Conservation (phyloP, 2,113 vertebrate genomes). For the Phodopus roborovskii region DNA sequence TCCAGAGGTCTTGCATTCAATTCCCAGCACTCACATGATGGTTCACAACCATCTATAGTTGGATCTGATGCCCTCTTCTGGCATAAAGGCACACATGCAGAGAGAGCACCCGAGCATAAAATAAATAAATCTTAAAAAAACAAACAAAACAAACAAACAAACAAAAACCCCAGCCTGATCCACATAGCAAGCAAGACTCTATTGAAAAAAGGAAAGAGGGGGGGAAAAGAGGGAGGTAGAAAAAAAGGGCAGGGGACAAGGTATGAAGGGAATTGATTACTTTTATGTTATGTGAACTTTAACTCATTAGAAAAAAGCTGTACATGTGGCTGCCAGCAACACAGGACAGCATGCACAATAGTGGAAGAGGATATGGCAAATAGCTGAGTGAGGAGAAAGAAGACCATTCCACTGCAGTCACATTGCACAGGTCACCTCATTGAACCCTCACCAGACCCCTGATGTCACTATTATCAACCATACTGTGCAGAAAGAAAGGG, state of each 20-base stretch:
- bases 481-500: not conserved
- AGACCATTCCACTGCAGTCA: not conserved
- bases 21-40: too few species aligned
- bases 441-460: not conserved
- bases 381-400: not conserved
- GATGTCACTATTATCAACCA: not conserved
- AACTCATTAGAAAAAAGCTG: not conserved
- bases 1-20: too few species aligned
- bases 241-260: rapidly evolving
- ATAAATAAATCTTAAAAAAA: too few species aligned
- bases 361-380: not conserved
- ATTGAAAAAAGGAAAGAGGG: not conserved
- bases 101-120: too few species aligned
- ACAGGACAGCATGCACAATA: not conserved
- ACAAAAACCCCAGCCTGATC: not conserved
- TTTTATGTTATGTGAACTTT: not conserved
- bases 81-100: too few species aligned
- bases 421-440: not conserved
- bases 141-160: too few species aligned
- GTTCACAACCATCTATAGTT: too few species aligned
- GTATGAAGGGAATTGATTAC: not conserved
- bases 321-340: not conserved
- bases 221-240: too few species aligned
- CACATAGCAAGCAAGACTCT: not conserved
- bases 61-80: too few species aligned